These are phyloP conservation scores for Eubasilissa splendida DNA, from an alignment of 2,888 invertebrate species.

Conservation along the genomic window DNA sequence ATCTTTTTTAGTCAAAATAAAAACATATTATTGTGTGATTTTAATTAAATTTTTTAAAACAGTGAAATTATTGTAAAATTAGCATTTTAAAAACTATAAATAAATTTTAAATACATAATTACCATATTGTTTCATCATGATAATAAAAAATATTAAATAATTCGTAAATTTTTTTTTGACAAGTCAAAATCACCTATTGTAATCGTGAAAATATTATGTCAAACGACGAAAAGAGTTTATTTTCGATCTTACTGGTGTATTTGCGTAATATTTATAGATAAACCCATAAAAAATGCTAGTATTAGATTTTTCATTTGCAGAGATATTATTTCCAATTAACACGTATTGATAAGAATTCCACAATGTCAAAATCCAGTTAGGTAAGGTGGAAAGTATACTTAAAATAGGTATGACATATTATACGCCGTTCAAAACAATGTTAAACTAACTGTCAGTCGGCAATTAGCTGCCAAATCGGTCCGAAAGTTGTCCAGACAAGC, in stretches of 20 bases:
- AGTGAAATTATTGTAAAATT: no score
- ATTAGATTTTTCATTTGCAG: conserved; percentile 10
- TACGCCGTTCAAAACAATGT: conserved; percentile 40
- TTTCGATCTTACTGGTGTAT: not conserved
- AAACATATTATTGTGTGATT: no score
- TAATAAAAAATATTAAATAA: not conserved
- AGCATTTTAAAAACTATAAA: no score
- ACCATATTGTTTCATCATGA: conserved; percentile 14
- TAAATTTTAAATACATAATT: conserved; percentile 2
- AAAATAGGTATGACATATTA: conserved; percentile 51
- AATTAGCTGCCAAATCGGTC: not conserved
- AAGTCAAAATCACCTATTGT: conserved; percentile 10
- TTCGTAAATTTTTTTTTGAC: not conserved
- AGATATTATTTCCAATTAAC: conserved; percentile 26
- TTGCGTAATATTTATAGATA: conserved; percentile 13
- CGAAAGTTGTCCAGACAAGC: not conserved
- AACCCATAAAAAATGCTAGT: conserved; percentile 5
- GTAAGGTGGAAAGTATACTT: conserved; percentile 47
- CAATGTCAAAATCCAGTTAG: conserved; percentile 45
- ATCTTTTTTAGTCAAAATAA: no score
- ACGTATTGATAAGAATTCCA: conserved; percentile 35
- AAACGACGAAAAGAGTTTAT: not conserved
- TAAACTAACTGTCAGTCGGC: conserved; percentile 25
- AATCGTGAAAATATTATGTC: conserved; percentile 6
- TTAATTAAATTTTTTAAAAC: no score